Evolutionary conservation across 2,888 invertebrate genomes (phyloP).

Genomic region (Catocala sponsa): DNA sequence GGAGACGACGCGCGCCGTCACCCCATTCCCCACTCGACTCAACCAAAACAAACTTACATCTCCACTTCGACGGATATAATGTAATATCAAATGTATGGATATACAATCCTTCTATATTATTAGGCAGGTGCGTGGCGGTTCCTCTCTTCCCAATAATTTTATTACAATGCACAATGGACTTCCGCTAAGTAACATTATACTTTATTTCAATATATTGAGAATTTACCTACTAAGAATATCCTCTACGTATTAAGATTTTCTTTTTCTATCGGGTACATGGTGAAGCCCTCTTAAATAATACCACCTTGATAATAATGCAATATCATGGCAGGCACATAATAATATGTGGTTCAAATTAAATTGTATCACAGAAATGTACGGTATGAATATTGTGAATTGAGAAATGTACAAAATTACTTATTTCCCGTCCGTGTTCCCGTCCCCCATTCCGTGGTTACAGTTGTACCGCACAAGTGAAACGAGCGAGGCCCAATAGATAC

Average conservation of each 20-base stretch:
- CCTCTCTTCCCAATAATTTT: too few relatives aligned
- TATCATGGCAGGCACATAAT: constrained; percentile 20
- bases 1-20: constrained; percentile 70
- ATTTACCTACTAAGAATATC: too few relatives aligned
- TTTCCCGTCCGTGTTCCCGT: constrained; percentile 51
- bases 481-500: constrained; percentile 63
- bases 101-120: too few relatives aligned
- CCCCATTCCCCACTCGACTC: constrained; percentile 56
- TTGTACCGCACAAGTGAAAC: constrained; percentile 39
- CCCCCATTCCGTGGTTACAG: constrained; percentile 39
- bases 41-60: constrained; percentile 62
- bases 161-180: too few relatives aligned
- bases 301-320: too few relatives aligned
- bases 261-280: too few relatives aligned
- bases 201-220: too few relatives aligned
- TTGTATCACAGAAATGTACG: neutral
- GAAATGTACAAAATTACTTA: constrained; percentile 39
- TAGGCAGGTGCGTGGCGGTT: too few relatives aligned
- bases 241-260: too few relatives aligned
- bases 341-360: neutral
- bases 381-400: constrained; percentile 16
- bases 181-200: too few relatives aligned
- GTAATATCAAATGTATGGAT: too few relatives aligned
- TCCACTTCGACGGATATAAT: constrained; percentile 39
- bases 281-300: too few relatives aligned